Evolutionary conservation across 2,113 vertebrate species (phyloP).

Genomic region (Crotophaga sulcirostris): DNA sequence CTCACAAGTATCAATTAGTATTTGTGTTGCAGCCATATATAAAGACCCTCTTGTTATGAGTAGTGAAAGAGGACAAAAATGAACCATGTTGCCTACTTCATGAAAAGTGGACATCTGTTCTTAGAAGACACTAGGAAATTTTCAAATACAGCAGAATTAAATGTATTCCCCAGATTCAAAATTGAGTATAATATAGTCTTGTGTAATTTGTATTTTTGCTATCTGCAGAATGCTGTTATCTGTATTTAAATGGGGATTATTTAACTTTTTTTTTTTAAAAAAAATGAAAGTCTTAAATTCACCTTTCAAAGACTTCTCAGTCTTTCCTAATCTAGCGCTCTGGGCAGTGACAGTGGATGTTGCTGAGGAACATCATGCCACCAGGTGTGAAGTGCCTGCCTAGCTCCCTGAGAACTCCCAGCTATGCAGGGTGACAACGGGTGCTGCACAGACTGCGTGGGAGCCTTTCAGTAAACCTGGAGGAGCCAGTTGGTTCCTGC

Average conservation of each 20-base stretch:
- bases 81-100: neutral
- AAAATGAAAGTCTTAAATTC: neutral
- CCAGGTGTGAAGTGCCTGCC: accelerated
- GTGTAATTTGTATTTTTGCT: neutral
- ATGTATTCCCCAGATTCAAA: neutral
- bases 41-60: neutral
- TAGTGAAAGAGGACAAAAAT: neutral
- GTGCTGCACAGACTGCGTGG: neutral
- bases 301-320: neutral
- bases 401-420: neutral
- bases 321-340: neutral
- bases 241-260: neutral
- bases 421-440: accelerated
- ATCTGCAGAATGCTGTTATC: neutral
- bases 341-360: neutral
- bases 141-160: neutral
- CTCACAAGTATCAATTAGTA: neutral
- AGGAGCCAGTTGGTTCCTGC: neutral
- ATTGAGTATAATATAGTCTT: neutral
- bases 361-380: neutral
- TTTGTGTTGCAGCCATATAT: neutral
- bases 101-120: neutral
- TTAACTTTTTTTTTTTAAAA: neutral
- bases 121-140: neutral
- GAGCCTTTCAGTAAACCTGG: neutral